Evolutionary conservation across 2,888 invertebrate genomes (phyloP).

Genomic region (Drosophila trichaetosa): DNA sequence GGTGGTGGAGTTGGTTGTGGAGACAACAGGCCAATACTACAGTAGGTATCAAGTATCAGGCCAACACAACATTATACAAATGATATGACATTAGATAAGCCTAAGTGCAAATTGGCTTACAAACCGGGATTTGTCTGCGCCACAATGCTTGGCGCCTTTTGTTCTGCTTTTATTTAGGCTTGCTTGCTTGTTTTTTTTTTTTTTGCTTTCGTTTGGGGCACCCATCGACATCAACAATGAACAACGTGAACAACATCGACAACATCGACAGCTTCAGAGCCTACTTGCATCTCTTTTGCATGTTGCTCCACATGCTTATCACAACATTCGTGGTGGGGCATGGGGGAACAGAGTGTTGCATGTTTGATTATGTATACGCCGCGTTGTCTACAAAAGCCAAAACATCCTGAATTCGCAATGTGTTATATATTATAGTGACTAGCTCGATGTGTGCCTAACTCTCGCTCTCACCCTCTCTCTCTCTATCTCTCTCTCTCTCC

Average conservation of each 20-base stretch:
- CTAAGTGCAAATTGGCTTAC: slow-evolving; percentile 85
- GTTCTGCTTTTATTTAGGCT: slow-evolving; percentile 8
- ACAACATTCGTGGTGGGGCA: slow-evolving; percentile 24
- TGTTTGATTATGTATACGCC: slow-evolving; percentile 17
- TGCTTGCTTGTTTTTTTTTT: neutral
- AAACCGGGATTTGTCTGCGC: slow-evolving; percentile 83
- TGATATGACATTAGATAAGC: slow-evolving; percentile 85
- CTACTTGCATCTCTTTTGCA: slow-evolving; percentile 53
- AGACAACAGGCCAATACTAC: slow-evolving; percentile 52
- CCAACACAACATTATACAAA: slow-evolving; percentile 84
- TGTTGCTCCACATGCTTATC: slow-evolving; percentile 55
- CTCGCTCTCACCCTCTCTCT: neutral
- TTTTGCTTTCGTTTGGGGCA: slow-evolving; percentile 4
- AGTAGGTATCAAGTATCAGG: slow-evolving; percentile 80
- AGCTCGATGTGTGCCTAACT: slow-evolving; percentile 11
- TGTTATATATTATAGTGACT: neutral
- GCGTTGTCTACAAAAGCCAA: neutral
- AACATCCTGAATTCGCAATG: neutral
- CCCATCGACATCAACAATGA: slow-evolving; percentile 7
- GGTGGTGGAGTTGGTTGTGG: slow-evolving; percentile 4
- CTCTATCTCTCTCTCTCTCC: neutral
- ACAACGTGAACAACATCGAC: slow-evolving; percentile 7
- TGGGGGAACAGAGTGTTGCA: slow-evolving; percentile 28
- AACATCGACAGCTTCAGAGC: slow-evolving; percentile 20
- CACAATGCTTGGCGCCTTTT: slow-evolving; percentile 37